Percentiles rank a stretch among this genome's conserved stretches.
Evolutionary conservation across 2,888 invertebrate genomes (phyloP).

Genomic region (Papilio gigon): DNA sequence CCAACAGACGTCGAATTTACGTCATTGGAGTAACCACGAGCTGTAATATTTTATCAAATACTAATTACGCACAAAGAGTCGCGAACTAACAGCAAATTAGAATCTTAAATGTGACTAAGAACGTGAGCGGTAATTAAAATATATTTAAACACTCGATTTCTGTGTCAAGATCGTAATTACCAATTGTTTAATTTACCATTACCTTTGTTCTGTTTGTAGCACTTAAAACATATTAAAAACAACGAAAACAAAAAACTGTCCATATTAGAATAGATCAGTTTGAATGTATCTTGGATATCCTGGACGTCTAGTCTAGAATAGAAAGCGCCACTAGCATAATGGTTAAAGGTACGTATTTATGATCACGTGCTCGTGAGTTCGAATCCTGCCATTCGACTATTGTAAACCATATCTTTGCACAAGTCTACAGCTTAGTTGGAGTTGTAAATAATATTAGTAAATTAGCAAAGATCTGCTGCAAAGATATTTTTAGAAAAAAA

Average conservation of each 20-base stretch:
- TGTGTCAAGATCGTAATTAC: neutral
- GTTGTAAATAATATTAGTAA: too few relatives aligned
- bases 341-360: too few relatives aligned
- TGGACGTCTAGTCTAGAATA: too few relatives aligned
- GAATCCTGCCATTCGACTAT: too few relatives aligned
- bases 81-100: constrained; percentile 6
- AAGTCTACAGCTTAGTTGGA: too few relatives aligned
- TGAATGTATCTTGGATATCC: too few relatives aligned
- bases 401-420: too few relatives aligned
- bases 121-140: constrained; percentile 34
- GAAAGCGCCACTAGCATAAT: too few relatives aligned
- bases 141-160: constrained; percentile 8
- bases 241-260: neutral
- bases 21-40: constrained; percentile 29
- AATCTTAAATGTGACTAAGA: constrained; percentile 31
- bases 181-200: neutral
- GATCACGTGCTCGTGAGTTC: too few relatives aligned
- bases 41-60: constrained; percentile 25
- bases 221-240: neutral
- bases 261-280: too few relatives aligned
- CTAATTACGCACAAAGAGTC: constrained; percentile 34
- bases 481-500: too few relatives aligned
- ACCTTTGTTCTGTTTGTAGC: neutral
- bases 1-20: constrained; percentile 4
- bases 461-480: too few relatives aligned